Evolutionary conservation across 1,140 invertebrate genomes (phyloP), one percentile per base, ranked within the genome.

Genomic region (Aphelenchoides besseyi): DNA sequence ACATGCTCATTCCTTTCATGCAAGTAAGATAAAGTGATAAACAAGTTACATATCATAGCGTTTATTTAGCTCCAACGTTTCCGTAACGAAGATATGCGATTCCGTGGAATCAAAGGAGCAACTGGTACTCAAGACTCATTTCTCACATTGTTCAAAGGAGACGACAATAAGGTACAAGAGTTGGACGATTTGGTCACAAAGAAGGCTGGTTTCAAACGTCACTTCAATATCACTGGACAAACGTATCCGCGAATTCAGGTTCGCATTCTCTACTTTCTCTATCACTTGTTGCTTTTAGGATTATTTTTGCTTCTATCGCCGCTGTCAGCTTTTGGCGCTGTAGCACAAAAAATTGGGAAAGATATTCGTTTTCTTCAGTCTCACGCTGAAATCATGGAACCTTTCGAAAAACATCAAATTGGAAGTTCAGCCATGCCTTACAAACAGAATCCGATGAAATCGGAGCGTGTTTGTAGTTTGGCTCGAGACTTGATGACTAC

Each of bases 371-470:
- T 79, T 18, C 74, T 83, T 18, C 81, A 85, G 54, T 63, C 76
- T 16, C 48, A 70, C 18, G 73, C 97, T 84, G 97, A 99, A 86
- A 82, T 99, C 0, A 94, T 97, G 82, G 97, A 99, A 85, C 97
- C 96, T 0, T 98, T 98, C 87, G 96, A 99, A 83, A 89, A 88
- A 30, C 91, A 91, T 0, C 96, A 99, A 86, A 97, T 77, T 85
- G 88, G 88, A 1, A 89, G 88, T 2, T 88, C 87, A 81, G 89
- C 89, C 1, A 90, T 89, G 89, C 88, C 97, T 0, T 99, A 99
- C 85, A 99, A 99, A 83, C 88, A 95, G 36, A 99, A 99, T 85
- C 97, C 97, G 0, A 99, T 99, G 94, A 88, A 95, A 68, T 92
- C 91, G 26, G 96, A 99, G 85, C 88, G 95, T 5, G 87, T 92